Conservation (phyloP, 1,140 invertebrate genomes). For the Saccostrea echinata region DNA sequence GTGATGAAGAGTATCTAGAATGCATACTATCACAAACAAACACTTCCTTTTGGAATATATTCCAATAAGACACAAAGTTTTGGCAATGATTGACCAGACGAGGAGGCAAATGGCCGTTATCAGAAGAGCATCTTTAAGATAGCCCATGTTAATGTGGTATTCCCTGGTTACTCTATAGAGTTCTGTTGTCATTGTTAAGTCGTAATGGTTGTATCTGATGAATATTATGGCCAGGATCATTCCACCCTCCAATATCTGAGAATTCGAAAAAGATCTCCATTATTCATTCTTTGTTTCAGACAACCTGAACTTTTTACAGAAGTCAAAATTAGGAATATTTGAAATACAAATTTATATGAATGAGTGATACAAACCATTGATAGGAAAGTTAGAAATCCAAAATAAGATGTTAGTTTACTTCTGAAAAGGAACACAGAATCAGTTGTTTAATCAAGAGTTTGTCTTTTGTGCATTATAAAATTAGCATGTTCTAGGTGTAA, state of each 20-base stretch:
- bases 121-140: neutral
- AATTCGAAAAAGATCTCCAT: neutral
- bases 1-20: neutral
- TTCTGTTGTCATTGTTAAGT: neutral
- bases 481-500: neutral
- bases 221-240: neutral
- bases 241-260: neutral
- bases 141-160: neutral
- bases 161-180: neutral
- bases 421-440: neutral
- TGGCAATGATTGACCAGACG: neutral
- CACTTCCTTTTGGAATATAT: neutral
- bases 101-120: neutral
- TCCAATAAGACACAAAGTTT: neutral
- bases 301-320: no score
- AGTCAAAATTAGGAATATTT: no score
- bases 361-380: neutral
- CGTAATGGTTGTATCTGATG: constrained; percentile 3
- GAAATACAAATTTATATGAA: neutral
- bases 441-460: no score
- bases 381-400: neutral
- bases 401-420: neutral
- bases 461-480: no score
- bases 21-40: neutral
- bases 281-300: no score